phyloP scores from a whole-genome alignment of 2,888 invertebrate species.

The Drosophila pseudotakahashii region DNA sequence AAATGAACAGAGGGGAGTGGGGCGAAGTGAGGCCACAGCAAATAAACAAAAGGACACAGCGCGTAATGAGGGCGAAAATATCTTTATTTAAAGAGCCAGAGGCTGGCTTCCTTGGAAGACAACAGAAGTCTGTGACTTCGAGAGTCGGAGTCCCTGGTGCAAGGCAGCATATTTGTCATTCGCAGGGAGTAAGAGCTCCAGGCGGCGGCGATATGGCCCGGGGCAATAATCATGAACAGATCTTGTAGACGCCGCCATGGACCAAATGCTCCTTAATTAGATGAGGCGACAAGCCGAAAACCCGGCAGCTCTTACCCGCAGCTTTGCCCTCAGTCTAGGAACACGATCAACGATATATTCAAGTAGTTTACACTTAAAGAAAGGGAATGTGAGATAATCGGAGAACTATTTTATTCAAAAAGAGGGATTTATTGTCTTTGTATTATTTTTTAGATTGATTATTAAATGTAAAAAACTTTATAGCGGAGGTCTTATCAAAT shows the following conservation, averaged over 20 bases:
- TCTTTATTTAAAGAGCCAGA: conserved; percentile 70
- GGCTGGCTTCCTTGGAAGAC: conserved; percentile 60
- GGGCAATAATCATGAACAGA: conserved; percentile 75
- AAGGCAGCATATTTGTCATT: conserved; percentile 73
- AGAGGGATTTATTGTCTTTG: too few relatives aligned
- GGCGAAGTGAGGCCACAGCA: conserved; percentile 31
- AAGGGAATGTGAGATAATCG: too few relatives aligned
- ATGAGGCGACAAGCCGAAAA: conserved; percentile 72
- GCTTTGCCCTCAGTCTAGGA: conserved; percentile 35
- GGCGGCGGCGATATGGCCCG: conserved; percentile 62
- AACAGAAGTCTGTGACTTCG: conserved; percentile 17
- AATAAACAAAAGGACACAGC: conserved; percentile 74
- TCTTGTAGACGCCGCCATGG: conserved; percentile 65
- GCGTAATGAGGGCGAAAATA: conserved; percentile 81
- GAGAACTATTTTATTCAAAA: too few relatives aligned
- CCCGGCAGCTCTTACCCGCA: conserved; percentile 10
- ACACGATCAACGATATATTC: conserved; percentile 68
- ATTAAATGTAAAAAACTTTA: too few relatives aligned
- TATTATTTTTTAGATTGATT: too few relatives aligned
- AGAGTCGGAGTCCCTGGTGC: conserved; percentile 28
- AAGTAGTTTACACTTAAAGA: conserved; percentile 3
- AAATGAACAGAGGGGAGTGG: conserved; percentile 6
- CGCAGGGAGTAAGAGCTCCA: conserved; percentile 59
- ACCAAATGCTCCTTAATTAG: conserved; percentile 73
- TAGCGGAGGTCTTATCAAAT: too few relatives aligned